Base-by-base conservation (phyloP, 2,888 invertebrate genomes). In the Endomychus coccineus region DNA sequence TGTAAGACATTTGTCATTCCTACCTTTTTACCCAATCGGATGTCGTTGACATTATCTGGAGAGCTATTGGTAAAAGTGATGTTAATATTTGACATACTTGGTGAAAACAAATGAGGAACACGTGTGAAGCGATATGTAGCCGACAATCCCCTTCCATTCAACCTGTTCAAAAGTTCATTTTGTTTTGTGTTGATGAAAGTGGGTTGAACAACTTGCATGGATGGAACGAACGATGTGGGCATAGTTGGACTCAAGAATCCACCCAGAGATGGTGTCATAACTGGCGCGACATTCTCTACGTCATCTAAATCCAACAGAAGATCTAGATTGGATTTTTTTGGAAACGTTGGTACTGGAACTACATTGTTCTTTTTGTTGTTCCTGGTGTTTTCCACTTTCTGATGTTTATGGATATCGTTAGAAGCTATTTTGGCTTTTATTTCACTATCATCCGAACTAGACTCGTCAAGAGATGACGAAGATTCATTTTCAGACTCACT, bases 241-340 rank as follows among this genome's bases (percentile, higher is more conserved):
- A 45, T 47, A 44, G 75, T 68, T 7, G 85, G 83, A 1, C 83
- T 79, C 19, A 86, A 67, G 54, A 87, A 78, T 2, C 84, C 85
- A 27, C 87, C 87, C 19, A 82, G 68, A 1, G 86, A 86, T 42
- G 89, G 88, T 17, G 87, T 87, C 78, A 89, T 79, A 7, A 84
- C 77, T 28, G 87, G 85, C 44, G 80, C 67, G 42, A 74, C 73
- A 22, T 80, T 77, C 36, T 77, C 78, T 70, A 75, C 69, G 51
- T 76, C 75, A 59, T 85, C 87, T 46, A 94, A 68, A 58, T 91
- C 91, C 22, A 94, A 62, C 6, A 94, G 68, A 10, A 92, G 68
- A 64, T 92, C 91, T 44, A 89, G 65, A 66, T 88, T 88, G 6
- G 59, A 55, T 27, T 42, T 43, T 36, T 40, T 27, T 25, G 23